These are phyloP conservation scores for Drosophila pseudoobscura DNA, from an alignment of 1,140 invertebrate genomes.

Conservation along the genomic window DNA sequence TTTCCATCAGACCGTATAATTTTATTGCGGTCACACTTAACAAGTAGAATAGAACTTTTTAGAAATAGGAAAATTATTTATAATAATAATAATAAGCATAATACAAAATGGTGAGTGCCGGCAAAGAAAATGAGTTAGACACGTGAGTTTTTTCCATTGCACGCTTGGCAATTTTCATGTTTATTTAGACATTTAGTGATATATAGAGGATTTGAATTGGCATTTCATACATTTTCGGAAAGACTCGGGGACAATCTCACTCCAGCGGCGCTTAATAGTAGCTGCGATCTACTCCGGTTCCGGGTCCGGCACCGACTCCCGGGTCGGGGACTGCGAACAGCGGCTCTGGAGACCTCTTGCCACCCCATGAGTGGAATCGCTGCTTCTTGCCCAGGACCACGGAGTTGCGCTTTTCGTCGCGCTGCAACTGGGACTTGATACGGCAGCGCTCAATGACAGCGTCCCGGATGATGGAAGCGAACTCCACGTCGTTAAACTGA, in stretches of 20 bases:
- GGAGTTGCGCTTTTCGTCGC: conserved; percentile 76
- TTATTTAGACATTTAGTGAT: conserved; percentile 65
- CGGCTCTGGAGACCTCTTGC: conserved; percentile 70
- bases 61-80: too few relatives aligned
- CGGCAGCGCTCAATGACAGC: conserved; percentile 79
- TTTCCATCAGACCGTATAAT: too few relatives aligned
- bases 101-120: conserved; percentile 16
- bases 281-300: conserved; percentile 29
- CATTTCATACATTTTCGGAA: conserved; percentile 66
- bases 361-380: conserved; percentile 83
- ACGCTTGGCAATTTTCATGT: conserved; percentile 48
- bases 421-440: conserved; percentile 65
- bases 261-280: conserved; percentile 36
- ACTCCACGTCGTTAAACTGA: conserved; percentile 78
- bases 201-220: conserved; percentile 48
- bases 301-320: conserved; percentile 2
- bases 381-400: conserved; percentile 81
- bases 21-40: too few relatives aligned
- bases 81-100: neutral
- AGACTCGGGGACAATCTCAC: neutral
- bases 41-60: too few relatives aligned
- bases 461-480: conserved; percentile 61
- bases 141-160: conserved; percentile 6
- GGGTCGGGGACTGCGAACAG: conserved; percentile 23
- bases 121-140: too few relatives aligned